Evolutionary conservation across 2,113 vertebrate genomes (phyloP).

Genomic region (Tympanuchus pallidicinctus): DNA sequence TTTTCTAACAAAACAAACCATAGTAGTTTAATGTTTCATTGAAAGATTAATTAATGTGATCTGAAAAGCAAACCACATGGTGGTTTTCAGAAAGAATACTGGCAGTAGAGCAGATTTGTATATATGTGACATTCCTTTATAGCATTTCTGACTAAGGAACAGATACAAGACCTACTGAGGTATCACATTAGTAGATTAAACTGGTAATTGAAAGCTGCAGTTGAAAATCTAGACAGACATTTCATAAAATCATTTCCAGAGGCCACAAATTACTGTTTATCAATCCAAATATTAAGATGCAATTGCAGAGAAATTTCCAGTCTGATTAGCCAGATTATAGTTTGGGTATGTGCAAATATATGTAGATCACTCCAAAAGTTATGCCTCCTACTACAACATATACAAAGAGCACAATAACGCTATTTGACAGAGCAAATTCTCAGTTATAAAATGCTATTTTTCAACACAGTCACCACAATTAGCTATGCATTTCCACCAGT

Average conservation of each 20-base stretch:
- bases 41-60: slow-evolving; percentile 21
- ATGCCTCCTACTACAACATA: neutral
- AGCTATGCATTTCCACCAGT: neutral
- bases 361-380: neutral
- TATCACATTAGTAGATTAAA: neutral
- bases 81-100: neutral
- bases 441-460: neutral
- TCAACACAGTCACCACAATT: neutral
- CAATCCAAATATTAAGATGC: neutral
- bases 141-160: neutral
- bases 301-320: neutral
- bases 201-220: neutral
- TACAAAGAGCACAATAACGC: neutral
- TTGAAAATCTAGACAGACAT: neutral
- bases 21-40: neutral
- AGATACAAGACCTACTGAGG: neutral
- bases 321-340: neutral
- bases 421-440: neutral
- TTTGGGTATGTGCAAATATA: neutral
- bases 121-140: neutral
- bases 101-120: neutral
- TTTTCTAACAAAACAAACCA: neutral
- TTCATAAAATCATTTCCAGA: neutral
- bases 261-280: neutral
- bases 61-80: neutral